Percentiles rank a stretch among this genome's conserved stretches.
These are phyloP conservation scores for Fukomys damarensis DNA, from an alignment of 2,113 vertebrate genomes.

Conservation along the genomic window DNA sequence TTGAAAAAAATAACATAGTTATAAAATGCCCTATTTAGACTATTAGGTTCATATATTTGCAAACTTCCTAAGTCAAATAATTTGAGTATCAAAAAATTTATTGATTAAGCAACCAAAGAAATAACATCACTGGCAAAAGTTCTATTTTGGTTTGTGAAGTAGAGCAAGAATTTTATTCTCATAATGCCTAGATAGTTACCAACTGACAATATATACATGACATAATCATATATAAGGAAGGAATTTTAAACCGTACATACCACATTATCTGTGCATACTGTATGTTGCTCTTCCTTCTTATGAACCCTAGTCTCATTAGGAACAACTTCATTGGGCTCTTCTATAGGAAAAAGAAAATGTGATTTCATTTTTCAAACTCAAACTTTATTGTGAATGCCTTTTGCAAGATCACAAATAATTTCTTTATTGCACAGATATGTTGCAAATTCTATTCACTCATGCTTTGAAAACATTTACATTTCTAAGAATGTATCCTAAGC, in stretches of 20 bases:
- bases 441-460: background rate
- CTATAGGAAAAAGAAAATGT: conserved; percentile 84
- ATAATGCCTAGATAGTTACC: conserved; percentile 1
- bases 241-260: conserved; percentile 85
- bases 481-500: background rate
- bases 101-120: background rate
- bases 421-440: background rate
- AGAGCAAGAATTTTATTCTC: conserved; percentile 38
- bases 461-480: background rate
- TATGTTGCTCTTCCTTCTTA: conserved; percentile 86
- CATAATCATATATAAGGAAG: background rate
- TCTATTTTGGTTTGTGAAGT: conserved; percentile 30
- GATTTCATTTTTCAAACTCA: conserved; percentile 44
- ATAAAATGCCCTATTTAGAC: conserved; percentile 35
- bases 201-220: conserved; percentile 1
- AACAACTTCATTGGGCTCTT: conserved; percentile 91
- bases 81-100: conserved; percentile 25
- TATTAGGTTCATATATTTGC: conserved; percentile 34
- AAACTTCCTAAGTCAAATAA: conserved; percentile 1
- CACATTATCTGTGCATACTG: conserved; percentile 91
- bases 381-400: background rate
- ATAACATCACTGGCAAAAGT: background rate
- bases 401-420: background rate
- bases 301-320: conserved; percentile 87
- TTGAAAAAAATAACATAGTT: conserved; percentile 59